Conservation (phyloP, 2,113 vertebrate genomes). For the Zapus hudsonius region DNA sequence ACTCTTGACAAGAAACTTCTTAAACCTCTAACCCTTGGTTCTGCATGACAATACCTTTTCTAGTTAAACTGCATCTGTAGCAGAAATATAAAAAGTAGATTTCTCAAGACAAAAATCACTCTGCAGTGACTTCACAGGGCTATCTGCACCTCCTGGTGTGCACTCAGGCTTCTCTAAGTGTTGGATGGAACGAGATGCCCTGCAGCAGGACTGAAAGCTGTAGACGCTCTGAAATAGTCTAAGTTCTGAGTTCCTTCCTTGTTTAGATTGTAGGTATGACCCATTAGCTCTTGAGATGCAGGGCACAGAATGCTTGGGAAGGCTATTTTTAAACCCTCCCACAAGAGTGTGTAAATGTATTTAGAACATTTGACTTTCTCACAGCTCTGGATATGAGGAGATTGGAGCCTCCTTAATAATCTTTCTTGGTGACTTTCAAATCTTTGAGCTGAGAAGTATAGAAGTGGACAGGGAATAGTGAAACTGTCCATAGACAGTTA, state of each 20-base stretch:
- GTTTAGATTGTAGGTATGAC: slow-evolving; percentile 16
- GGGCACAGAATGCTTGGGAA: neutral
- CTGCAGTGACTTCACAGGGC: neutral
- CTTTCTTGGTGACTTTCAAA: slow-evolving; percentile 45
- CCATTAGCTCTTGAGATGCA: neutral
- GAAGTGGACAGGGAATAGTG: neutral
- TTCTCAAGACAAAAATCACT: slow-evolving; percentile 29
- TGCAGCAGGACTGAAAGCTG: neutral
- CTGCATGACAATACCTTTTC: neutral
- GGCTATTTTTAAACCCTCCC: slow-evolving; percentile 29
- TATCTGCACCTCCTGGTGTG: neutral
- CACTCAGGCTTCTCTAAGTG: neutral
- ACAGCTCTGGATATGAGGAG: slow-evolving; percentile 40
- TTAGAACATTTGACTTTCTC: slow-evolving; percentile 26
- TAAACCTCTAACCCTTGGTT: neutral
- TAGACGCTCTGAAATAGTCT: neutral
- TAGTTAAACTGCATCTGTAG: neutral
- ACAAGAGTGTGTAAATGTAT: slow-evolving; percentile 1
- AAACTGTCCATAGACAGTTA: neutral
- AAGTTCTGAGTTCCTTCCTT: neutral
- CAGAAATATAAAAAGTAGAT: neutral
- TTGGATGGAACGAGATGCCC: neutral
- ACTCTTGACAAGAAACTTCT: neutral
- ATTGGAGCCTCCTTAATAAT: slow-evolving; percentile 14
- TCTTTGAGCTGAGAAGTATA: neutral